Percentiles rank a stretch among this genome's conserved stretches.
These are phyloP conservation scores for Urocolius indicus DNA, from an alignment of 2,113 vertebrate species.

Conservation along the genomic window DNA sequence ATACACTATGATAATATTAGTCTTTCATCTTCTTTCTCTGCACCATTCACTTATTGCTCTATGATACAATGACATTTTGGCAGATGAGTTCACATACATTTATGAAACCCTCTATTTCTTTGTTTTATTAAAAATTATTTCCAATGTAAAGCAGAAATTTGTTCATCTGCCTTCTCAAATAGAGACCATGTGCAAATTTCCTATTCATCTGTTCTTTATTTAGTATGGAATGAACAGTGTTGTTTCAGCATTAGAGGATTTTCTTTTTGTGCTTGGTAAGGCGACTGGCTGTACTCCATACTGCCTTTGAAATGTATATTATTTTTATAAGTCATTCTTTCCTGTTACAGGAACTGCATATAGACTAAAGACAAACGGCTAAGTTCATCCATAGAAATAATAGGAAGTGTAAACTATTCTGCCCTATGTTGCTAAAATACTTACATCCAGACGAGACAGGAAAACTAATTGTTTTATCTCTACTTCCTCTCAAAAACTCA, in stretches of 20 bases:
- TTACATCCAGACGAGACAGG: neutral
- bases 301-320: slow-evolving; percentile 9
- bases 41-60: neutral
- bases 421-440: neutral
- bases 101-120: slow-evolving; percentile 15
- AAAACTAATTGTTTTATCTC: neutral
- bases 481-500: neutral
- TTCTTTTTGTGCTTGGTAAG: slow-evolving; percentile 13
- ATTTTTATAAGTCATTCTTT: slow-evolving; percentile 7
- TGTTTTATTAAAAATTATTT: slow-evolving; percentile 20
- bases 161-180: slow-evolving; percentile 15
- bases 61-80: slow-evolving; percentile 7
- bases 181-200: slow-evolving; percentile 16
- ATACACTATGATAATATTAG: slow-evolving; percentile 23
- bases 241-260: slow-evolving; percentile 12
- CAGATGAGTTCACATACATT: neutral
- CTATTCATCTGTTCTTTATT: slow-evolving; percentile 19
- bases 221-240: neutral
- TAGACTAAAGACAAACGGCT: neutral
- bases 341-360: neutral
- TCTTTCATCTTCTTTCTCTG: neutral
- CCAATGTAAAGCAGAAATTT: slow-evolving; percentile 26
- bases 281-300: neutral
- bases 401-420: neutral
- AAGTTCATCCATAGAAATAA: neutral